These are phyloP conservation scores for Karalla daura DNA, from an alignment of 2,797 vertebrate genomes.

Conservation along the genomic window DNA sequence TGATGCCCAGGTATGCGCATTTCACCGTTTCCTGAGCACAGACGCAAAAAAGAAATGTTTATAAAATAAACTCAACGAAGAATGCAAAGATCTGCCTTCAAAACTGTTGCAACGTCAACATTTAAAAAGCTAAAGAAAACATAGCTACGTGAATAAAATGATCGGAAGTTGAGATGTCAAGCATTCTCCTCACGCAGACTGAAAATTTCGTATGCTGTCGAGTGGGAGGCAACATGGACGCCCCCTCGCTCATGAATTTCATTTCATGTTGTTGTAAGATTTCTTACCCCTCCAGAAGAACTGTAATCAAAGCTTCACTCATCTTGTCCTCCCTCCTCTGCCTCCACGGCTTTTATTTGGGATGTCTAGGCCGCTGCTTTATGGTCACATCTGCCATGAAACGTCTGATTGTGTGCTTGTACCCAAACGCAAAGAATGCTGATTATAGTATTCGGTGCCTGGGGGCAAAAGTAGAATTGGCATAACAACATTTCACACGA, in stretches of 20 bases:
- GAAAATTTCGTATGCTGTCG: conserved; percentile 19
- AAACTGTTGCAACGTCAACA: background rate
- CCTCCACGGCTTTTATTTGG: conserved; percentile 59
- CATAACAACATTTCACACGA: conserved; percentile 60
- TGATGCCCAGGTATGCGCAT: conserved; percentile 91
- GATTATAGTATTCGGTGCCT: conserved; percentile 55
- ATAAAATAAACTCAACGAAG: background rate
- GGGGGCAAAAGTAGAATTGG: conserved; percentile 44
- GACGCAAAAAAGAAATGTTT: background rate
- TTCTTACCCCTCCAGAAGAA: conserved; percentile 57
- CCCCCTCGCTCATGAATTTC: conserved; percentile 48
- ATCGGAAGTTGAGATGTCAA: conserved; percentile 9
- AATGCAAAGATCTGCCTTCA: background rate
- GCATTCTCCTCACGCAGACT: conserved; percentile 5
- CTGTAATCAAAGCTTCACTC: conserved; percentile 72
- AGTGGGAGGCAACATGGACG: conserved; percentile 30
- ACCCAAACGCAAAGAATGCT: conserved; percentile 57
- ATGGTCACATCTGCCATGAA: conserved; percentile 57
- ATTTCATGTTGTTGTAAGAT: conserved; percentile 60
- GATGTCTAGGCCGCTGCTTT: conserved; percentile 55
- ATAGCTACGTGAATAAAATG: background rate
- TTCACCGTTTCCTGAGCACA: conserved; percentile 1
- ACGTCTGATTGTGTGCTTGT: conserved; percentile 62
- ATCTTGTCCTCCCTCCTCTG: conserved; percentile 53
- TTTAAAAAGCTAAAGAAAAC: background rate